A percentile compares a stretch with the other conserved stretches of the same genome.
These are phyloP conservation scores for Syngnathus typhle DNA, from an alignment of 2,113 vertebrate species.

Conservation along the genomic window DNA sequence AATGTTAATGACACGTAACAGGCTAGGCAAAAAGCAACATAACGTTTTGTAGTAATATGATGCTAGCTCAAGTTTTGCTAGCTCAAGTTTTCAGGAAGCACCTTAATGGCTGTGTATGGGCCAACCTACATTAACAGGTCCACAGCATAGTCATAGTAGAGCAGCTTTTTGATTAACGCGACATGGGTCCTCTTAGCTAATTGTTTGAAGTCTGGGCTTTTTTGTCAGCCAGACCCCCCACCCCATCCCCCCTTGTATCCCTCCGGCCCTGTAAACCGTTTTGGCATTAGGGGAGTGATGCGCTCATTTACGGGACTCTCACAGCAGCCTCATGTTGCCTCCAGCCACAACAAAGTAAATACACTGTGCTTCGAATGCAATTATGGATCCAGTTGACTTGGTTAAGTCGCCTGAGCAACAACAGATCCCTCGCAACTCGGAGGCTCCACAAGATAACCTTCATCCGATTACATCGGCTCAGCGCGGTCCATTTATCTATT, in stretches of 20 bases:
- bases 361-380: constrained; percentile 61
- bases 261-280: neutral
- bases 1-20: no score
- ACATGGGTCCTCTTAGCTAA: constrained; percentile 72
- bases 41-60: no score
- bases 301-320: constrained; percentile 6
- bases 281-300: constrained; percentile 7
- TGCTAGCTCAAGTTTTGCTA: neutral
- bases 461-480: constrained; percentile 63
- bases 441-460: constrained; percentile 67
- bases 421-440: constrained; percentile 58
- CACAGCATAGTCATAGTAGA: constrained; percentile 16
- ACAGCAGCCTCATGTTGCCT: constrained; percentile 36
- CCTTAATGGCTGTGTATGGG: neutral
- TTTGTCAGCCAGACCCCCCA: neutral
- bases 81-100: neutral
- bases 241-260: neutral
- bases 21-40: neutral
- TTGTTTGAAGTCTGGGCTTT: constrained; percentile 53
- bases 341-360: constrained; percentile 60
- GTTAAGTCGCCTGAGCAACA: constrained; percentile 63
- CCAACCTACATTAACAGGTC: constrained; percentile 21
- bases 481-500: constrained; percentile 57
- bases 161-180: constrained; percentile 57
- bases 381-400: constrained; percentile 62